Percentiles rank a stretch among this genome's conserved stretches.
phyloP scores from a whole-genome alignment of 2,888 invertebrate species.

The Stenchaetothrips biformis region DNA sequence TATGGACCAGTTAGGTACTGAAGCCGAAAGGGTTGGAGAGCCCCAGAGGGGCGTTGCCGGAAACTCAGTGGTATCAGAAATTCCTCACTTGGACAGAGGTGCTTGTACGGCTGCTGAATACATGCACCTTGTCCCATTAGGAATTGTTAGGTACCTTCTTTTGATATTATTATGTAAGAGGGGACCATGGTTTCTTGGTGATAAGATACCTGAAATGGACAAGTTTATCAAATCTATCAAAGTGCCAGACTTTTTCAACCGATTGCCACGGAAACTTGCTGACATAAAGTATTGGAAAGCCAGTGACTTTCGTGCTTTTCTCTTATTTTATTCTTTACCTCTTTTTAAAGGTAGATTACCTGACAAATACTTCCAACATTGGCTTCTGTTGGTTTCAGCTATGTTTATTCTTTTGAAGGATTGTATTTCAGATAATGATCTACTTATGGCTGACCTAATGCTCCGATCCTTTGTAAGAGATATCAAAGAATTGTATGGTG shows the following conservation, averaged over 20 bases:
- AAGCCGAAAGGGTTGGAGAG: background rate
- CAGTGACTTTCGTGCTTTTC: constrained; percentile 36
- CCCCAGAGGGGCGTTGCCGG: background rate
- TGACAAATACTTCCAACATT: constrained; percentile 37
- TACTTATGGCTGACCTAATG: constrained; percentile 33
- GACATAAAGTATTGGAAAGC: constrained; percentile 36
- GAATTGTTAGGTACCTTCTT: background rate
- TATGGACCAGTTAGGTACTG: background rate
- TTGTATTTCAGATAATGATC: constrained; percentile 28
- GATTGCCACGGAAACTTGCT: constrained; percentile 34
- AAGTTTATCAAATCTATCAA: background rate
- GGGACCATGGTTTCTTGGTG: background rate
- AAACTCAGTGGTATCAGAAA: background rate
- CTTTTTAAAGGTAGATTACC: constrained; percentile 34
- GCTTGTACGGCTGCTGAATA: background rate
- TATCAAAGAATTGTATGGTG: constrained; percentile 34
- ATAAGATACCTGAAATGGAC: background rate
- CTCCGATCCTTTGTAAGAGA: constrained; percentile 37
- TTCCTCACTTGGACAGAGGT: background rate
- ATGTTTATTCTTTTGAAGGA: constrained; percentile 35
- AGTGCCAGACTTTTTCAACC: constrained; percentile 35
- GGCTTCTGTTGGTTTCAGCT: constrained; percentile 36
- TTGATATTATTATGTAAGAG: background rate
- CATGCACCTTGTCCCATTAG: background rate
- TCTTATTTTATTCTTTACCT: constrained; percentile 38